Base-by-base conservation (phyloP, 2,888 invertebrate species). In the Gibbula magus region DNA sequence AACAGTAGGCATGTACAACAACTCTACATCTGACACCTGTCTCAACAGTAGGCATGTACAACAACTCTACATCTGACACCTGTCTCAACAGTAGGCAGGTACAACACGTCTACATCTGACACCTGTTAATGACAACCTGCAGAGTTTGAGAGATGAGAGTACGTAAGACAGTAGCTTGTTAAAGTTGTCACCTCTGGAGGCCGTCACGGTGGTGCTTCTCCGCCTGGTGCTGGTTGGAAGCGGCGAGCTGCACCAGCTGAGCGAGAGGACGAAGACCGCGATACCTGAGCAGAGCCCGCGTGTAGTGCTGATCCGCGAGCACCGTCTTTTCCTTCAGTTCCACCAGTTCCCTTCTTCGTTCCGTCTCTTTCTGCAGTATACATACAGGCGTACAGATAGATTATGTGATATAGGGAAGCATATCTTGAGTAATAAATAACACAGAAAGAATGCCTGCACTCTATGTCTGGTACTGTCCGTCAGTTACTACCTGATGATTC, bases 291-390 rank as follows among this genome's bases (percentile, higher is more conserved):
- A 90, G 75, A 20, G 89, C 85, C 54, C 76, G 83, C 35, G 79
- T 45, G 73, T 89, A 88, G 79, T 91, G 91, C n/a, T 82, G 83
- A 25, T 89, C 89, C 3, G 91, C 91, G 78, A 83, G 80, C 8
- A 75, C 78, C 61, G 81, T 86, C 82, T 86, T 83, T 75, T 87
- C 86, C 52, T 83, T 84, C 20, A 88, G 77, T 32, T 83, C 84
- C 66, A 88, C 89, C 18, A 86, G 82, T 73, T 83, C 78, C 66
- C 84, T 77, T 70, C 85, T 87, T 73, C 85, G 86, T 78, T 91
- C 90, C 51, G 82, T 51, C 80, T 91, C 91, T 85, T 84, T 86
- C 91, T 92, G 81, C 8, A 80, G 78, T 53, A n/a, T 25, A 29
- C 32, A 56, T 13, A 61, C 22, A 39, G 35, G 3, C 7, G 35